phyloP scores from a whole-genome alignment of 2,888 invertebrate species.

The Epinotia ramella region DNA sequence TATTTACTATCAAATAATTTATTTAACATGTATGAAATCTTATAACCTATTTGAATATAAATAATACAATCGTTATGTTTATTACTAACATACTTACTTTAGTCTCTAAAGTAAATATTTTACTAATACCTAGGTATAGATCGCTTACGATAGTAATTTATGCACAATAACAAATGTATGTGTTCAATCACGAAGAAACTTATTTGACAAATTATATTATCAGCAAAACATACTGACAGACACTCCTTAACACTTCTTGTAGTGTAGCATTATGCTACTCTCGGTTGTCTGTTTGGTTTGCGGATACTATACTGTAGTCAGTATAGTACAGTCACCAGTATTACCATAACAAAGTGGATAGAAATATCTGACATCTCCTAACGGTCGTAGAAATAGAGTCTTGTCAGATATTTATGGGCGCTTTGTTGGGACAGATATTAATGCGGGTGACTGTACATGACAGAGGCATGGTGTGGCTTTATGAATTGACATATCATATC shows the following conservation, averaged over 20 bases:
- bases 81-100: slow-evolving; percentile 30
- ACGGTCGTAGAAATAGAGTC: too few species aligned
- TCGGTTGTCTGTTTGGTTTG: background rate
- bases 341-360: too few species aligned
- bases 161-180: background rate
- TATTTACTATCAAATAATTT: slow-evolving; percentile 56
- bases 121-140: slow-evolving; percentile 24
- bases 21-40: slow-evolving; percentile 64
- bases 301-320: background rate
- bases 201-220: background rate
- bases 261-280: too few species aligned
- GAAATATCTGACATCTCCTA: too few species aligned
- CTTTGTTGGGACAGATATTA: too few species aligned
- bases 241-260: background rate
- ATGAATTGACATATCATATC: background rate
- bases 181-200: background rate
- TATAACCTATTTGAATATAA: slow-evolving; percentile 64
- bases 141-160: background rate
- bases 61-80: slow-evolving; percentile 53
- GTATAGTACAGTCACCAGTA: too few species aligned
- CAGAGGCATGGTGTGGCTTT: background rate
- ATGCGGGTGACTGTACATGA: background rate
- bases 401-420: too few species aligned
- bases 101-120: slow-evolving; percentile 6
- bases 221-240: background rate